Conservation (phyloP, 2,797 vertebrate species). For the Gallinago nigripennis region DNA sequence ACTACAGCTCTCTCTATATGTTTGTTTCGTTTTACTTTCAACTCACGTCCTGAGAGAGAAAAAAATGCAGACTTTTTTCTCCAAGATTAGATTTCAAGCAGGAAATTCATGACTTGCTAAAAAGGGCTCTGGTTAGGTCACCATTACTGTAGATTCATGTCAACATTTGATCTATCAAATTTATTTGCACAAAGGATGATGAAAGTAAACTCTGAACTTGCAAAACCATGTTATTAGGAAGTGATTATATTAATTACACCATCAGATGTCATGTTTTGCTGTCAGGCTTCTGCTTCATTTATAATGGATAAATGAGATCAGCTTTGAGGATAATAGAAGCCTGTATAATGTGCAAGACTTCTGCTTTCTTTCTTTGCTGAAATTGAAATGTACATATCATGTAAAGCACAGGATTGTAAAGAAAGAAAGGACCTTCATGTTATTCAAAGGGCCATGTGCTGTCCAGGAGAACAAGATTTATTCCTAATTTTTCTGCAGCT, state of each 20-base stretch:
- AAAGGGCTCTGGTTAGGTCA: background rate
- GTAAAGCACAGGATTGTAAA: background rate
- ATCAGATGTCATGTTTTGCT: conserved; percentile 9
- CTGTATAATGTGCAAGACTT: background rate
- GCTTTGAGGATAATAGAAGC: background rate
- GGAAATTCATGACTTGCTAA: conserved; percentile 8
- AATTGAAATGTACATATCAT: background rate
- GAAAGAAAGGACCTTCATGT: background rate
- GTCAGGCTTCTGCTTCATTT: background rate
- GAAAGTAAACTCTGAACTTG: conserved; percentile 26
- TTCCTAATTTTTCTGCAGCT: background rate
- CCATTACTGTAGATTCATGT: background rate
- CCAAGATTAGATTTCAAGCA: conserved; percentile 4
- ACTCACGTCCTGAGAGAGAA: background rate
- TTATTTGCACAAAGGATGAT: conserved; percentile 16
- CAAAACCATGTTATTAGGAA: conserved; percentile 6
- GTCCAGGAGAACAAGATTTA: background rate
- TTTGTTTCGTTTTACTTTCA: background rate
- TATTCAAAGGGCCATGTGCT: background rate
- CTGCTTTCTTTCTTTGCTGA: background rate
- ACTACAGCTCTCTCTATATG: background rate
- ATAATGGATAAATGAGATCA: conserved; percentile 20
- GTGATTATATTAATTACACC: conserved; percentile 21
- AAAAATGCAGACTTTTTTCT: background rate
- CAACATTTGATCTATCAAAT: conserved; percentile 32